These are phyloP conservation scores for Globicephala melas DNA, from an alignment of 2,113 vertebrate species.

Conservation along the genomic window DNA sequence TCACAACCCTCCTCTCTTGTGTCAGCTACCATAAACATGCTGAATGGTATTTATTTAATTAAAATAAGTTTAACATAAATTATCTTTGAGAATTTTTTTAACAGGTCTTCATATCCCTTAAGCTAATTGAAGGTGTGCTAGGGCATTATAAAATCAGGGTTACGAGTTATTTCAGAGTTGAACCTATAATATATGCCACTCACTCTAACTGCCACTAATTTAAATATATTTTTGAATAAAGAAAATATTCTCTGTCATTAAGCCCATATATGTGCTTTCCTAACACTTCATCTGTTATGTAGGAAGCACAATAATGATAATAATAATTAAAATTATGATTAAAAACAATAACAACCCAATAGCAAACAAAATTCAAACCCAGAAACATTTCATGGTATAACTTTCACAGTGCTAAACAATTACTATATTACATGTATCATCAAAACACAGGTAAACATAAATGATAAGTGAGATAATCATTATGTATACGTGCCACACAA, in stretches of 20 bases:
- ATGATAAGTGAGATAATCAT: background rate
- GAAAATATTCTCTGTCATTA: background rate
- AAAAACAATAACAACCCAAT: background rate
- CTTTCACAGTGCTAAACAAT: background rate
- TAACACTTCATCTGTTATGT: background rate
- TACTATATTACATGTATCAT: background rate
- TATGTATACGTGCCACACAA: background rate
- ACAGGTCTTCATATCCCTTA: background rate
- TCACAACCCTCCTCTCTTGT: background rate
- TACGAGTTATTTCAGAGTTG: background rate
- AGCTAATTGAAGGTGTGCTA: slow-evolving; percentile 6
- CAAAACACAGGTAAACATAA: background rate
- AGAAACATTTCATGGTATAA: background rate
- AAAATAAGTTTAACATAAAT: slow-evolving; percentile 14
- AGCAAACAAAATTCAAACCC: slow-evolving; percentile 21
- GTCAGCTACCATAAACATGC: slow-evolving; percentile 1
- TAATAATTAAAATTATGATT: background rate
- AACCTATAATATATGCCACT: background rate
- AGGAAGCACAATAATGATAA: background rate
- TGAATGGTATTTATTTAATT: slow-evolving; percentile 33
- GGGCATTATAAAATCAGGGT: background rate
- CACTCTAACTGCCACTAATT: slow-evolving; percentile 31
- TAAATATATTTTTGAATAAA: slow-evolving; percentile 40
- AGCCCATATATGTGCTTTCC: background rate
- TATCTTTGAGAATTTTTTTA: slow-evolving; percentile 28